Evolutionary conservation across 2,797 vertebrate genomes (phyloP).

Genomic region (Arrhamphus sclerolepis): DNA sequence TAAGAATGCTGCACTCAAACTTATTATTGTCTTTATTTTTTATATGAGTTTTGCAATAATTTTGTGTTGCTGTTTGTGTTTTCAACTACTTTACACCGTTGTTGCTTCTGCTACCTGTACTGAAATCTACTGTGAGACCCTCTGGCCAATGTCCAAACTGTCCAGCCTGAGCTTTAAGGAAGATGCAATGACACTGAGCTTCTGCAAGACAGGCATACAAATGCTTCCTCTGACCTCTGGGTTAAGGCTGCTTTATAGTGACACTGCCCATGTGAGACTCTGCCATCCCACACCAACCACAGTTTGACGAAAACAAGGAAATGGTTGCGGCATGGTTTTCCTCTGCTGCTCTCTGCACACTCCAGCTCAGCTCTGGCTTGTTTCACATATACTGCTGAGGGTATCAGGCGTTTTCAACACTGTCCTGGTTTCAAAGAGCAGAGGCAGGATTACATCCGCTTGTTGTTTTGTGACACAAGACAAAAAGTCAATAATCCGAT

Average conservation of each 20-base stretch:
- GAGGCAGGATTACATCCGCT: constrained; percentile 45
- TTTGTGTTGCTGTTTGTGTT: constrained; percentile 8
- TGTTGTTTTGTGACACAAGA: constrained; percentile 49
- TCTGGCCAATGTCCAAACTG: neutral
- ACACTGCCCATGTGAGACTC: constrained; percentile 45
- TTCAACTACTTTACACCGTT: constrained; percentile 7
- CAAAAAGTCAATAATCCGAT: constrained; percentile 65
- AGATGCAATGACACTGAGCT: constrained; percentile 35
- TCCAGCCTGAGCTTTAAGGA: constrained; percentile 12
- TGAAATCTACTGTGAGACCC: constrained; percentile 12
- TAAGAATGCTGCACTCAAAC: neutral
- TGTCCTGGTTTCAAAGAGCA: constrained; percentile 52
- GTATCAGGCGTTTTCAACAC: constrained; percentile 14
- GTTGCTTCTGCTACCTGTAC: neutral
- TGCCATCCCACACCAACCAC: constrained; percentile 48
- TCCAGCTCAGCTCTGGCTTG: neutral
- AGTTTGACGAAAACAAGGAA: constrained; percentile 66
- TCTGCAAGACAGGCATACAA: constrained; percentile 32
- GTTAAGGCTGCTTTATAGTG: constrained; percentile 41
- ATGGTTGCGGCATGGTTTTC: constrained; percentile 31
- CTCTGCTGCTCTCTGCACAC: constrained; percentile 14
- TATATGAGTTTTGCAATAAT: neutral
- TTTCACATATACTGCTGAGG: constrained; percentile 2
- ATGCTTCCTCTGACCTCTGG: constrained; percentile 42
- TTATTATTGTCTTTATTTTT: no score